A percentile compares a stretch with the other conserved stretches of the same genome.
phyloP scores from a whole-genome alignment of 2,888 invertebrate genomes.

The Ctena decussata region DNA sequence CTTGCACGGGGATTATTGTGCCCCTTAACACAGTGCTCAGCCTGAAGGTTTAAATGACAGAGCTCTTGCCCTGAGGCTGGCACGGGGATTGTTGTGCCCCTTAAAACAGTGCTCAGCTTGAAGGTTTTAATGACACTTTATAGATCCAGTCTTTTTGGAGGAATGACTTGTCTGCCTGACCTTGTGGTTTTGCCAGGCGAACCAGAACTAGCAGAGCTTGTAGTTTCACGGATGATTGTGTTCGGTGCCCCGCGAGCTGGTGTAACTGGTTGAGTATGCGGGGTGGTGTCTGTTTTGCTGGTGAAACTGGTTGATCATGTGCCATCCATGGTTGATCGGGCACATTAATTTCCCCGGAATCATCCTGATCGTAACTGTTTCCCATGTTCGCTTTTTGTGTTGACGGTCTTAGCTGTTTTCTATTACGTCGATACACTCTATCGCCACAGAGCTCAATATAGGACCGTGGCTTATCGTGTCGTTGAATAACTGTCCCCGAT shows the following conservation, averaged over 20 bases:
- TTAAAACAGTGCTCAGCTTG: not conserved
- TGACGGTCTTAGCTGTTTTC: constrained; percentile 28
- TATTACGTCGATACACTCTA: constrained; percentile 47
- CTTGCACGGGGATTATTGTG: too few species aligned
- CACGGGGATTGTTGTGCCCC: too few species aligned
- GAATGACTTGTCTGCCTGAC: constrained; percentile 12
- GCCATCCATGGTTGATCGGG: too few species aligned
- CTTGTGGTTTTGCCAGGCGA: not conserved
- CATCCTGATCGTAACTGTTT: not conserved
- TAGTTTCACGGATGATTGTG: not conserved
- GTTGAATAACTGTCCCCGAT: constrained; percentile 39
- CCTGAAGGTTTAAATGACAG: too few species aligned
- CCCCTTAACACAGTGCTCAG: too few species aligned
- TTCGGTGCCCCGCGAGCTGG: not conserved
- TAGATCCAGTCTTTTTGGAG: constrained; percentile 19
- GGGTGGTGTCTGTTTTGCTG: not conserved
- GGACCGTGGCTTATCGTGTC: constrained; percentile 48
- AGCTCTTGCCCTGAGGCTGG: too few species aligned
- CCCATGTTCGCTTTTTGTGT: not conserved
- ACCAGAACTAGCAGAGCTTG: not conserved
- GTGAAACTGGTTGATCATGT: not conserved
- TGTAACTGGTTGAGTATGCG: not conserved
- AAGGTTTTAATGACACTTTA: not conserved
- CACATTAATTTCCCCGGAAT: not conserved
- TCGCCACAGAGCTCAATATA: constrained; percentile 39